phyloP scores from a whole-genome alignment of 2,113 vertebrate species.

The Panthera leo region DNA sequence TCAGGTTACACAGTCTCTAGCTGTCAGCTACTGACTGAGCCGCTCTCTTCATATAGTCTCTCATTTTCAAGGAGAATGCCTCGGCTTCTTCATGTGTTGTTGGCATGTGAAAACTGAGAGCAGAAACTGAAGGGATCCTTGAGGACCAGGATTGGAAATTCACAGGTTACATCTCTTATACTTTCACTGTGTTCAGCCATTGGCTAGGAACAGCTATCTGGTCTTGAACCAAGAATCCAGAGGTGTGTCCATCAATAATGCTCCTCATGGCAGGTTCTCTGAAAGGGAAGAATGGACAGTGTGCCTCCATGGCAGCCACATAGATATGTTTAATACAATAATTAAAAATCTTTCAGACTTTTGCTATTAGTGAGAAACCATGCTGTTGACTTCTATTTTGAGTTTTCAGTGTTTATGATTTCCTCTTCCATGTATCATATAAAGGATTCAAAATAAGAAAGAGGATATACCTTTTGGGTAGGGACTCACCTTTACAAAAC shows the following conservation, averaged over 20 bases:
- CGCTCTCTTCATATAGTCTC: neutral
- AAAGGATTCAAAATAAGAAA: constrained; percentile 8
- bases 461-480: neutral
- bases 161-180: neutral
- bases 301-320: neutral
- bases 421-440: neutral
- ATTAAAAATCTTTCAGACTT: neutral
- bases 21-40: neutral
- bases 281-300: neutral
- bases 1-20: neutral
- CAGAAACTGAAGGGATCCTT: neutral
- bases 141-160: neutral
- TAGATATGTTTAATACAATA: neutral
- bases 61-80: neutral
- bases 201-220: neutral
- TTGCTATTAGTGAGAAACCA: neutral
- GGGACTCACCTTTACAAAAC: neutral
- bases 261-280: neutral
- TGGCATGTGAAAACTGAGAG: neutral
- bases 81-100: neutral
- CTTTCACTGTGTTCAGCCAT: neutral
- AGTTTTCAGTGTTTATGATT: neutral
- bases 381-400: neutral
- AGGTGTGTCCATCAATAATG: neutral
- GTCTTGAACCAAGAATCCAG: neutral